Conservation (phyloP, 37 sponge, comb jelly and placozoan genomes). For the Beroe forskalii region DNA sequence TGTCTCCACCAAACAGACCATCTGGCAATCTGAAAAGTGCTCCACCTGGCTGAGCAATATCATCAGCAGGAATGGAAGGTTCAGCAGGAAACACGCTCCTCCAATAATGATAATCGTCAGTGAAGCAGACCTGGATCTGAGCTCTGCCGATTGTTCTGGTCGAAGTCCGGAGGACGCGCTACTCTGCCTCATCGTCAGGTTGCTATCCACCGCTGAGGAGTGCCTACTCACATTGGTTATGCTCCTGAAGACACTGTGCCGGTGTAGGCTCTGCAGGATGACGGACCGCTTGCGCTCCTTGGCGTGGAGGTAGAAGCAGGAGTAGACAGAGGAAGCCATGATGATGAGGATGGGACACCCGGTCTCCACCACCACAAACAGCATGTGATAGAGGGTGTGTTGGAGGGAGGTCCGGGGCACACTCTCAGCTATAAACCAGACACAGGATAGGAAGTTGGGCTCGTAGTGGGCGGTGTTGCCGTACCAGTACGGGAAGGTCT, state of each 20-base stretch:
- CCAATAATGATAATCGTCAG: conserved; percentile 8
- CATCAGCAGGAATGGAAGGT: neutral
- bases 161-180: neutral
- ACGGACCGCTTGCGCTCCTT: neutral
- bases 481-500: conserved; percentile 57
- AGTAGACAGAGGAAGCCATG: neutral
- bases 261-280: neutral
- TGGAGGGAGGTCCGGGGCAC: neutral
- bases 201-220: neutral
- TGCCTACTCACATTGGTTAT: neutral
- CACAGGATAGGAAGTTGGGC: conserved; percentile 5
- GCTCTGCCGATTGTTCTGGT: neutral
- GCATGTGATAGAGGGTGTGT: neutral
- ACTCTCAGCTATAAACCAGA: conserved; percentile 13
- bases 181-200: neutral
- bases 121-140: neutral
- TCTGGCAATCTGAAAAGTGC: neutral
- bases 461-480: conserved; percentile 10
- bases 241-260: neutral
- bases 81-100: conserved; percentile 12
- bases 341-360: neutral
- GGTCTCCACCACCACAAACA: conserved; percentile 43
- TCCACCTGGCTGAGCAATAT: conserved; percentile 16
- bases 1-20: neutral
- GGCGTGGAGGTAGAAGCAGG: conserved; percentile 1